A percentile compares a stretch with the other conserved stretches of the same genome.
Evolutionary conservation across 2,888 invertebrate species (phyloP).

Genomic region (Archips xylosteana): DNA sequence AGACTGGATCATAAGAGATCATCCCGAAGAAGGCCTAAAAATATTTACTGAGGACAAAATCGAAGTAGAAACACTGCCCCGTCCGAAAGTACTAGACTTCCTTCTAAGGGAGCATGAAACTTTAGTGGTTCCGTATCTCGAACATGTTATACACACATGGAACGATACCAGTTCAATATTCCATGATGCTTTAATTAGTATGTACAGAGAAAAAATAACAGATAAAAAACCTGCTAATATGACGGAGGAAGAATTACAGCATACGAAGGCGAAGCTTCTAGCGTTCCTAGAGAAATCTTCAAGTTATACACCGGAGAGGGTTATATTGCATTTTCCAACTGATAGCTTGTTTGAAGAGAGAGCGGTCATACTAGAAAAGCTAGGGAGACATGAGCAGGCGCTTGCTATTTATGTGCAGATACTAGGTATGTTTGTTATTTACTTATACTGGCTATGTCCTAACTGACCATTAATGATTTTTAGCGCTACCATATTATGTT

Average conservation of each 20-base stretch:
- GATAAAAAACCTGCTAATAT: slow-evolving; percentile 63
- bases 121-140: slow-evolving; percentile 96
- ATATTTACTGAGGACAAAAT: slow-evolving; percentile 95
- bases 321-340: slow-evolving; percentile 94
- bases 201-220: slow-evolving; percentile 92
- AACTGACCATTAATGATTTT: too few relatives aligned
- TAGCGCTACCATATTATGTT: too few relatives aligned
- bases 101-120: slow-evolving; percentile 92
- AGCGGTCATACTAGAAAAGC: slow-evolving; percentile 96
- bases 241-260: slow-evolving; percentile 70
- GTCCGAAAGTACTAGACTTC: slow-evolving; percentile 95
- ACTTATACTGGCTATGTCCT: neutral
- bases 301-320: slow-evolving; percentile 94
- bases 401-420: slow-evolving; percentile 96
- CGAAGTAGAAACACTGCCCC: slow-evolving; percentile 95
- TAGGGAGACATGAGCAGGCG: slow-evolving; percentile 96
- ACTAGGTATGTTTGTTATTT: slow-evolving; percentile 79
- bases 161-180: slow-evolving; percentile 93
- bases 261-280: slow-evolving; percentile 86
- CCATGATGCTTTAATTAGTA: slow-evolving; percentile 96
- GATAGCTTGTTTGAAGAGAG: slow-evolving; percentile 96
- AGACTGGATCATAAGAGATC: slow-evolving; percentile 94
- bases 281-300: slow-evolving; percentile 92
- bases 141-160: slow-evolving; percentile 97
- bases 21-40: slow-evolving; percentile 95